These are phyloP conservation scores for Caenorhabditis latens DNA, from an alignment of 1,140 invertebrate species.

Conservation along the genomic window DNA sequence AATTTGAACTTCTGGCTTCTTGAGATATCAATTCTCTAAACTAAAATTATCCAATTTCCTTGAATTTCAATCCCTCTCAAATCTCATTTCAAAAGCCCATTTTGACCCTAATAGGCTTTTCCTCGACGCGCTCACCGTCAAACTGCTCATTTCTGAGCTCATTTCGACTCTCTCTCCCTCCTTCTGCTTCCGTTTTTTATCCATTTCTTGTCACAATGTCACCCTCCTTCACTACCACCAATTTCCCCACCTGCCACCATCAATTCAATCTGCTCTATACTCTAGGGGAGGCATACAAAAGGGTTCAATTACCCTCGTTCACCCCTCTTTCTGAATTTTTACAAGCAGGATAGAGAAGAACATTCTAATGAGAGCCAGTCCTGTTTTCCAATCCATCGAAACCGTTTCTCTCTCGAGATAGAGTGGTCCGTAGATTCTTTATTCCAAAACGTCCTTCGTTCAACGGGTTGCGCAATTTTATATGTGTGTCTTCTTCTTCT, in stretches of 20 bases:
- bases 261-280: conserved; percentile 19
- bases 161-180: neutral
- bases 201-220: conserved; percentile 34
- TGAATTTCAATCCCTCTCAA: neutral
- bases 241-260: conserved; percentile 36
- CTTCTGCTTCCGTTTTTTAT: no score
- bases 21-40: no score
- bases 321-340: no score
- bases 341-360: no score
- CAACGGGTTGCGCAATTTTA: conserved; percentile 31
- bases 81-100: neutral
- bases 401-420: no score
- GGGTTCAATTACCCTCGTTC: conserved; percentile 36
- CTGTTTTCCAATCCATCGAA: neutral
- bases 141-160: neutral
- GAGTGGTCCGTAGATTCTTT: neutral
- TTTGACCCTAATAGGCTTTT: neutral
- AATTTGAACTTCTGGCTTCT: no score
- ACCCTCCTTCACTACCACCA: neutral
- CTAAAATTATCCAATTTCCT: no score
- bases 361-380: no score
- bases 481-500: conserved; percentile 4
- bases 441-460: neutral
- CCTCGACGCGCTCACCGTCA: no score
- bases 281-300: conserved; percentile 6